Conservation (phyloP, 2,888 invertebrate species). For the Liposcelis brunnea region DNA sequence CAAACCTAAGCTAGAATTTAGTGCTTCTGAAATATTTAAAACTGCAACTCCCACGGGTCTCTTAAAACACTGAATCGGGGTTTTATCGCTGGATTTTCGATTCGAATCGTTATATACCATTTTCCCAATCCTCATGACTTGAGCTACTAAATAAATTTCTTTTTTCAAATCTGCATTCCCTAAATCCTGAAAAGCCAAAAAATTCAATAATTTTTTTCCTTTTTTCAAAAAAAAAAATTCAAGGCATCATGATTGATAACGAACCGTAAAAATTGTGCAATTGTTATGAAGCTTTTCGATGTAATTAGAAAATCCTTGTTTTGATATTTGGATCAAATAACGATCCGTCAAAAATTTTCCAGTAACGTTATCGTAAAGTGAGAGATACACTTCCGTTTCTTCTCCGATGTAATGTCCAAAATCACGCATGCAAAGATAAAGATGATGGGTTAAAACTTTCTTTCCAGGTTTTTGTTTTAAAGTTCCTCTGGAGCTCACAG, state of each 20-base stretch:
- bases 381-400: conserved; percentile 76
- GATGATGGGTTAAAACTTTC: conserved; percentile 51
- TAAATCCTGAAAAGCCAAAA: conserved; percentile 40
- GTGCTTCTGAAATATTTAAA: conserved; percentile 45
- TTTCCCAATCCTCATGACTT: conserved; percentile 76
- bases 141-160: conserved; percentile 75
- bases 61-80: conserved; percentile 19
- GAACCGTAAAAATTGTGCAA: conserved; percentile 71
- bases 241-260: conserved; percentile 23
- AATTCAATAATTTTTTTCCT: conserved; percentile 3
- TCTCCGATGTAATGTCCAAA: conserved; percentile 76
- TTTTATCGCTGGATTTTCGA: conserved; percentile 15
- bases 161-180: conserved; percentile 69
- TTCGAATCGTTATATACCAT: conserved; percentile 49
- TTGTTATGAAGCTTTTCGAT: conserved; percentile 74
- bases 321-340: conserved; percentile 73
- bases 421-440: conserved; percentile 75
- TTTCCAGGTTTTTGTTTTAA: conserved; percentile 33
- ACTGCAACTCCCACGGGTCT: conserved; percentile 81
- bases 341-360: conserved; percentile 58
- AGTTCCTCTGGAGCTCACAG: conserved; percentile 37
- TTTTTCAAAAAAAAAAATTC: conserved; percentile 11
- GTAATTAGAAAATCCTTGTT: conserved; percentile 79
- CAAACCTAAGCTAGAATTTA: conserved; percentile 1
- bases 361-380: conserved; percentile 63